Conservation (phyloP, 1,140 invertebrate species). For the Teleogryllus occipitalis region DNA sequence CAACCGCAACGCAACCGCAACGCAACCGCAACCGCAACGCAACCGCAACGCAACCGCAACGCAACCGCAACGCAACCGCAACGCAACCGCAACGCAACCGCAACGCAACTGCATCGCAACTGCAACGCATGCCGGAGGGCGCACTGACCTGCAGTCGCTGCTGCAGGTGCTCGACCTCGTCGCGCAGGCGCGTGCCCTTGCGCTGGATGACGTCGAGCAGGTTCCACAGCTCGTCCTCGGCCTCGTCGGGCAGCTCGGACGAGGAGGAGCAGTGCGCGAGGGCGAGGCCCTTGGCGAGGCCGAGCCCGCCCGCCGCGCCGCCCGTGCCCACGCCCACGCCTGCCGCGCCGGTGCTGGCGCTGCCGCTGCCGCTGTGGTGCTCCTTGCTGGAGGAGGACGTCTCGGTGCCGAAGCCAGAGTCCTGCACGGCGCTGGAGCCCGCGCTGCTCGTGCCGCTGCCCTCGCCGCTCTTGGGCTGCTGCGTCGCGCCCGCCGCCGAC, state of each 20-base stretch:
- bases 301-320: conserved; percentile 25
- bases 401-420: conserved; percentile 77
- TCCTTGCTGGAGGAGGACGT: conserved; percentile 68
- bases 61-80: too few species aligned
- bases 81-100: too few species aligned
- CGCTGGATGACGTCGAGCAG: conserved; percentile 75
- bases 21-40: too few species aligned
- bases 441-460: conserved; percentile 21
- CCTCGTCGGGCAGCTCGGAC: conserved; percentile 34
- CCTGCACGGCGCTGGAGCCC: conserved; percentile 56
- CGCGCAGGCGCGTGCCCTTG: conserved; percentile 63
- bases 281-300: conserved; percentile 26
- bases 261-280: conserved; percentile 19
- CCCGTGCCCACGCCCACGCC: conserved; percentile 19
- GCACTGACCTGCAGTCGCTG: conserved; percentile 33
- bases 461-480: conserved; percentile 32
- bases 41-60: too few species aligned
- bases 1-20: too few species aligned
- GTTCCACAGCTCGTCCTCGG: conserved; percentile 75
- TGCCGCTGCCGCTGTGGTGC: conserved; percentile 51
- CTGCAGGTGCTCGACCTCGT: conserved; percentile 58
- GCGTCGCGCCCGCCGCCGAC: conserved; percentile 37
- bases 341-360: conserved; percentile 34
- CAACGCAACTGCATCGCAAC: too few species aligned
- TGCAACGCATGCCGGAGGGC: too few species aligned